Conservation (phyloP, 2,888 invertebrate species). For the Sinentomon sp. region DNA sequence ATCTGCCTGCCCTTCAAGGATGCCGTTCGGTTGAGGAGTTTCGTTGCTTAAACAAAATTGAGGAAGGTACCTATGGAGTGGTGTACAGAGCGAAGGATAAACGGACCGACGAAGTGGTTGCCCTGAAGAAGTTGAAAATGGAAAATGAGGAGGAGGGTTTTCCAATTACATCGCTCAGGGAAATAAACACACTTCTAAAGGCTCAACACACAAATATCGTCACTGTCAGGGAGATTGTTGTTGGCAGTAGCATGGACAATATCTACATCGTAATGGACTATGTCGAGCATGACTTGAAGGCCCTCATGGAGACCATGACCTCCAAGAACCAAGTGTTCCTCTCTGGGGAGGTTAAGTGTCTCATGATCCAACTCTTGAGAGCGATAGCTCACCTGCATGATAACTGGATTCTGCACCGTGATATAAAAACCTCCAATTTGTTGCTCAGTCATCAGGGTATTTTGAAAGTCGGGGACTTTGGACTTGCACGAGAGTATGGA, state of each 20-base stretch:
- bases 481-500: constrained; percentile 89
- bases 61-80: constrained; percentile 97
- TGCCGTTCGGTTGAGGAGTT: constrained; percentile 97
- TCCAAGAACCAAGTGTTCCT: constrained; percentile 54
- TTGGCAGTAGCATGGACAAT: constrained; percentile 97
- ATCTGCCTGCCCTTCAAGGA: constrained; percentile 69
- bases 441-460: constrained; percentile 63
- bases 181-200: constrained; percentile 90
- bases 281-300: constrained; percentile 96
- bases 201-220: constrained; percentile 91
- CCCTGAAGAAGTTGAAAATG: constrained; percentile 93
- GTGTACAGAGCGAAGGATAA: constrained; percentile 90
- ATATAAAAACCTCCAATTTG: constrained; percentile 91
- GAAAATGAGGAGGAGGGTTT: constrained; percentile 99
- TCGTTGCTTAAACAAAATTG: constrained; percentile 85
- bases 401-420: constrained; percentile 96
- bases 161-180: constrained; percentile 88
- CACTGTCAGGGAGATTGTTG: constrained; percentile 90
- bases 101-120: constrained; percentile 89
- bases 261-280: constrained; percentile 96
- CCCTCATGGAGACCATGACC: constrained; percentile 92
- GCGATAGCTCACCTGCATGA: constrained; percentile 94
- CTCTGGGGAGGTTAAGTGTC: constrained; percentile 74
- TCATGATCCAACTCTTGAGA: constrained; percentile 63
- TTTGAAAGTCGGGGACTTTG: constrained; percentile 73